Evolutionary conservation across 23 tunicate species (phyloP), one percentile per base, ranked within the genome.

Genomic region (Diplosoma virens): DNA sequence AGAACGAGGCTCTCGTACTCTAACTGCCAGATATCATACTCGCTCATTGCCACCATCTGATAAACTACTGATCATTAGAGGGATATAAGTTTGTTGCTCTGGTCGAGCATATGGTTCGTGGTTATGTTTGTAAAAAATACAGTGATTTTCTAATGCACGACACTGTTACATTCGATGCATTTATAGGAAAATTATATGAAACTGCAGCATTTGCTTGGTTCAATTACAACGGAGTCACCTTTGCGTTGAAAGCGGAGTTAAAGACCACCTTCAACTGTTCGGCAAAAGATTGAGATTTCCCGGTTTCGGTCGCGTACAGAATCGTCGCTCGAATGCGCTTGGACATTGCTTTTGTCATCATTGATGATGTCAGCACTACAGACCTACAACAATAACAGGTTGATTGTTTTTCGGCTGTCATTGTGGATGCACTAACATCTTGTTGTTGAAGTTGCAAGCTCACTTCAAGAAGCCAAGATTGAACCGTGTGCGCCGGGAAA

Each of bases 271-370:
- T 59, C 74, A 90, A 53, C 2, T 76, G 67, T 32, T 79, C 87
- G 1, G 90, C 86, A 28, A 73, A 90, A 36, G 54, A 75, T 31
- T 56, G 68, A 14, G 97, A 90, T 72, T 90, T 90, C 45, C 97
- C 97, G 2, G 97, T 90, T 55, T 90, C 97, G 0, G 90, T 79
- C 4, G 90, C 97, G 71, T 90, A 90, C 55, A 90, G 24, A 21
- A 90, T 90, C 0, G 90, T 90, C 25, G 89, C 89, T 75, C 71
- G 73, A 5, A 84, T 67, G 20, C 97, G 82, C 18, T 79, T 79
- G 25, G 86, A 81, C 97, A 90, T 90, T 3, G 90, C 97, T 66
- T 84, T 90, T 52, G 77, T 83, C 97, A 90, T 90, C 79, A 90
- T 73, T n/a, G 75, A 23, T 32, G 90, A 79, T 47, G 86, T 80